A percentile compares a stretch with the other conserved stretches of the same genome.
phyloP scores from a whole-genome alignment of 2,797 vertebrate species.

The Enteromius thamalakanensis region DNA sequence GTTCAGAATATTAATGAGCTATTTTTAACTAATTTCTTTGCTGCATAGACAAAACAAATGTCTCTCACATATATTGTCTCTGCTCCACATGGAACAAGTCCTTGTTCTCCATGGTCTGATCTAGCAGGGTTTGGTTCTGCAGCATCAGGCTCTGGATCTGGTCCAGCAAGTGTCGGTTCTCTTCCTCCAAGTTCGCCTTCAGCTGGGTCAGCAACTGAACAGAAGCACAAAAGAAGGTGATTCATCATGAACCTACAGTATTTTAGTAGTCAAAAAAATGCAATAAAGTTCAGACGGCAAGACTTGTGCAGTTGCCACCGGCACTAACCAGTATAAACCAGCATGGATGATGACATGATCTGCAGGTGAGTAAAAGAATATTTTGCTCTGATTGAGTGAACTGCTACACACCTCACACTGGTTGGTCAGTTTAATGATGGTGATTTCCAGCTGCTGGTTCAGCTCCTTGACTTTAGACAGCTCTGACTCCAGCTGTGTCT shows the following conservation, averaged over 20 bases:
- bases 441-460: slow-evolving; percentile 96
- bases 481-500: slow-evolving; percentile 93
- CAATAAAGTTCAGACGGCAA: background rate
- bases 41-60: background rate
- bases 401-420: slow-evolving; percentile 88
- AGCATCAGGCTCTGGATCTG: slow-evolving; percentile 98
- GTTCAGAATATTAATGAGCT: background rate
- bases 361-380: background rate
- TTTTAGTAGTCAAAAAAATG: background rate
- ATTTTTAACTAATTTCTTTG: background rate
- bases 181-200: slow-evolving; percentile 98
- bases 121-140: slow-evolving; percentile 92
- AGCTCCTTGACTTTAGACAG: slow-evolving; percentile 94
- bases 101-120: slow-evolving; percentile 99
- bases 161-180: slow-evolving; percentile 95
- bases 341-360: background rate
- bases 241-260: background rate
- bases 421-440: slow-evolving; percentile 94
- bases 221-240: background rate
- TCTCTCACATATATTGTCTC: slow-evolving; percentile 92
- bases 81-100: slow-evolving; percentile 97
- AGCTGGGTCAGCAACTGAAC: slow-evolving; percentile 92
- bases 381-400: background rate
- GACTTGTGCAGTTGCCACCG: background rate
- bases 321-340: slow-evolving; percentile 7